Conservation (phyloP, 2,888 invertebrate species). For the Hyles lineata region DNA sequence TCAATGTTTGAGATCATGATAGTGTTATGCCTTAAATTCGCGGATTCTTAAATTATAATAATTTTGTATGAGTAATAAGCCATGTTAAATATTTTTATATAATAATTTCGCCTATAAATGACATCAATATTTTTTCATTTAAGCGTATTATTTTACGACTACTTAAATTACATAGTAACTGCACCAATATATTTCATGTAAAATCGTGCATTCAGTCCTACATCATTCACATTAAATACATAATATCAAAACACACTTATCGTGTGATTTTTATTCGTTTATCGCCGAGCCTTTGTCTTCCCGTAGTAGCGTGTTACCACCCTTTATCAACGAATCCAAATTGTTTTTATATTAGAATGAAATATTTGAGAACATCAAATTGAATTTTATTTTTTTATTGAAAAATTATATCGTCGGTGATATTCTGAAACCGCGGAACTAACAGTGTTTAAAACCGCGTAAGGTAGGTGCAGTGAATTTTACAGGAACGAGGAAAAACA, state of each 20-base stretch:
- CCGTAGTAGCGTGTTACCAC: slow-evolving; percentile 36
- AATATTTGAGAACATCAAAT: not conserved
- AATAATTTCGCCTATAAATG: no score
- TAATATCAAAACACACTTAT: slow-evolving; percentile 24
- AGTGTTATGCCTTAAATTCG: not conserved
- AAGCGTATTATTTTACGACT: not conserved
- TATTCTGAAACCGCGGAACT: no score
- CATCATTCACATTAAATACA: slow-evolving; percentile 30
- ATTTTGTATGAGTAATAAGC: no score
- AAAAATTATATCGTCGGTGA: no score
- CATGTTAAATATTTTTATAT: no score
- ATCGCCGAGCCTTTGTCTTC: slow-evolving; percentile 53
- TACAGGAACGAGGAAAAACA: no score
- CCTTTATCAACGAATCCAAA: slow-evolving; percentile 14
- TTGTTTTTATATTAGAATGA: slow-evolving; percentile 16
- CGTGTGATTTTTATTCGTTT: slow-evolving; percentile 34
- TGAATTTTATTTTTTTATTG: not conserved
- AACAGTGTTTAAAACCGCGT: no score
- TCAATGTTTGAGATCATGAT: not conserved
- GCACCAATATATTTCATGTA: slow-evolving; percentile 14
- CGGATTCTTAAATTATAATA: no score
- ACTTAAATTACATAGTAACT: slow-evolving; percentile 4
- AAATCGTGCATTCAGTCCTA: slow-evolving; percentile 28
- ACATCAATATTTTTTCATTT: not conserved
- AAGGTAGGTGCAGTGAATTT: no score